These are phyloP conservation scores for Uloborus diversus DNA, from an alignment of 1,140 invertebrate species.

Conservation along the genomic window DNA sequence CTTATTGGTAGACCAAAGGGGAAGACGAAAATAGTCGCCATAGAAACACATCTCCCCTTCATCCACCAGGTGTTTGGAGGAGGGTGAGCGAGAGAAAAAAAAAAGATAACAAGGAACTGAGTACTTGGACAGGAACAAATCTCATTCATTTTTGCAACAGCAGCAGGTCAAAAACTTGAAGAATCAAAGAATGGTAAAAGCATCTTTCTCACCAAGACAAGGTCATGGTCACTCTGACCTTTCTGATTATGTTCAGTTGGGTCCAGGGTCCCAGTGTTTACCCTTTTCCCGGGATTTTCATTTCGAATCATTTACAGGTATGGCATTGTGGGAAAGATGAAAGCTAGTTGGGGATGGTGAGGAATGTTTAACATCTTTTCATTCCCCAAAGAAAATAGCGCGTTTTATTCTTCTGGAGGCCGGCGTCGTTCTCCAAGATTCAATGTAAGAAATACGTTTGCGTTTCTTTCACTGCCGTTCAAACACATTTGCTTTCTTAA, in stretches of 20 bases:
- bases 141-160: slow-evolving; percentile 11
- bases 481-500: no score
- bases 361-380: no score
- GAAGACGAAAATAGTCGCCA: not conserved
- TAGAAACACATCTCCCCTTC: not conserved
- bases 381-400: no score
- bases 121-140: slow-evolving; percentile 25
- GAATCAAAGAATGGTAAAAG: not conserved
- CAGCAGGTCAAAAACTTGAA: not conserved
- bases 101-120: slow-evolving; percentile 33
- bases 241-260: not conserved
- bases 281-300: no score
- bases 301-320: no score
- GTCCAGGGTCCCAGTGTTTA: slow-evolving; percentile 19
- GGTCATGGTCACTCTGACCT: slow-evolving; percentile 22
- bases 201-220: slow-evolving; percentile 1
- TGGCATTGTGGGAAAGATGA: no score
- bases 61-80: not conserved
- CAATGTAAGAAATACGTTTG: no score
- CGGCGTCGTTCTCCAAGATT: no score
- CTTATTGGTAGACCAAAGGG: slow-evolving; percentile 14
- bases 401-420: no score
- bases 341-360: no score
- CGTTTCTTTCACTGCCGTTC: no score
- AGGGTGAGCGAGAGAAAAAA: not conserved